phyloP scores from a whole-genome alignment of 2,113 vertebrate species.

The Chaetura pelagica region DNA sequence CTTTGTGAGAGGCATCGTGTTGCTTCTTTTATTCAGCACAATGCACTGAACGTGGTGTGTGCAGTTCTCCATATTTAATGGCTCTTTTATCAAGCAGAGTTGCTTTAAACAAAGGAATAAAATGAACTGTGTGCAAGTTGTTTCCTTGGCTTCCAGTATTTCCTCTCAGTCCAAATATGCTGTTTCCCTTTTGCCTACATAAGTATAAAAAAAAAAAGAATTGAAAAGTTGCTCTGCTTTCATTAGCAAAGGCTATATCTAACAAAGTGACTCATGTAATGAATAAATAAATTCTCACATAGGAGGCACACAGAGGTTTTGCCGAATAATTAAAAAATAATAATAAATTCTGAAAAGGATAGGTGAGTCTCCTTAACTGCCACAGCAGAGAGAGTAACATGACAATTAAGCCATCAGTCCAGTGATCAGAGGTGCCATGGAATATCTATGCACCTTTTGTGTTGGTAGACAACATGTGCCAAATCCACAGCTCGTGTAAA shows the following conservation, averaged over 20 bases:
- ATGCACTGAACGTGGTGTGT: neutral
- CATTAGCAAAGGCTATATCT: slow-evolving; percentile 12
- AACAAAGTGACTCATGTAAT: slow-evolving; percentile 2
- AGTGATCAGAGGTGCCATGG: neutral
- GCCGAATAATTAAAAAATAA: neutral
- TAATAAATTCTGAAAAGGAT: slow-evolving; percentile 21
- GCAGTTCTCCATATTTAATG: slow-evolving; percentile 48
- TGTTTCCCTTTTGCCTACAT: neutral
- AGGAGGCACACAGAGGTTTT: slow-evolving; percentile 8
- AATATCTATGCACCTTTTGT: neutral
- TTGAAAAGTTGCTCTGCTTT: slow-evolving; percentile 9
- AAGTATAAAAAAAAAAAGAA: neutral
- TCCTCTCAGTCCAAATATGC: slow-evolving; percentile 36
- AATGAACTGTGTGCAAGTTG: slow-evolving; percentile 47
- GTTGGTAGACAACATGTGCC: neutral
- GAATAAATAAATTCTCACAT: slow-evolving; percentile 36
- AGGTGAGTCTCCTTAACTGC: neutral
- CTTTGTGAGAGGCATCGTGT: neutral
- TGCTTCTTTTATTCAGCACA: neutral
- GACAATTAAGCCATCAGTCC: neutral
- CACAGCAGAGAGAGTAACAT: neutral
- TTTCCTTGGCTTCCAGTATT: slow-evolving; percentile 49
- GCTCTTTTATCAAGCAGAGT: slow-evolving; percentile 24
- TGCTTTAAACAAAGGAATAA: slow-evolving; percentile 63
- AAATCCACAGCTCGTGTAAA: neutral